phyloP scores from a whole-genome alignment of 2,797 vertebrate species.

The Urocyon cinereoargenteus region DNA sequence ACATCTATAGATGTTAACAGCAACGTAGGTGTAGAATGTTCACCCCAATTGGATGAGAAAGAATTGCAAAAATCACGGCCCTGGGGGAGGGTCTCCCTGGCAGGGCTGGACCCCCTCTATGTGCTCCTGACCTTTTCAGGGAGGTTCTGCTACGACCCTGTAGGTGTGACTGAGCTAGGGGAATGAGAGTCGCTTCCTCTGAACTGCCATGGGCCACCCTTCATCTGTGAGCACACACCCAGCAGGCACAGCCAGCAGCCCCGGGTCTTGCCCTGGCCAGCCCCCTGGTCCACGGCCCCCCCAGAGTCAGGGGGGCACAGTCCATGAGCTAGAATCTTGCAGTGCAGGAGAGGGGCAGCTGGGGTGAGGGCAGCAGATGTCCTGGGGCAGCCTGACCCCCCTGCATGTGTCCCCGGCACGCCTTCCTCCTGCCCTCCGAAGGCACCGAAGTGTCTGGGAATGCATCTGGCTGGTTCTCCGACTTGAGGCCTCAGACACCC shows the following conservation, averaged over 20 bases:
- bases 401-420: fast-evolving
- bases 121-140: background rate
- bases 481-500: background rate
- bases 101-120: too few relatives aligned
- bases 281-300: fast-evolving
- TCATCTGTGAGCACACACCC: fast-evolving
- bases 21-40: too few relatives aligned
- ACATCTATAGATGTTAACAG: background rate
- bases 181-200: fast-evolving
- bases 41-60: background rate
- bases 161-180: background rate
- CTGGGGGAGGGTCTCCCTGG: background rate
- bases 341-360: background rate
- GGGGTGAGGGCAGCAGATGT: background rate
- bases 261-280: fast-evolving
- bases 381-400: background rate
- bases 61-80: background rate
- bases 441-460: background rate
- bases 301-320: background rate
- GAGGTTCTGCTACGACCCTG: background rate
- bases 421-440: too few relatives aligned
- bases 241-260: fast-evolving
- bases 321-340: background rate
- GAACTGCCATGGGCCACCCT: fast-evolving
- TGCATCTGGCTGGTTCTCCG: background rate